Evolutionary conservation across 2,888 invertebrate species (phyloP).

Genomic region (Machimus atricapillus): DNA sequence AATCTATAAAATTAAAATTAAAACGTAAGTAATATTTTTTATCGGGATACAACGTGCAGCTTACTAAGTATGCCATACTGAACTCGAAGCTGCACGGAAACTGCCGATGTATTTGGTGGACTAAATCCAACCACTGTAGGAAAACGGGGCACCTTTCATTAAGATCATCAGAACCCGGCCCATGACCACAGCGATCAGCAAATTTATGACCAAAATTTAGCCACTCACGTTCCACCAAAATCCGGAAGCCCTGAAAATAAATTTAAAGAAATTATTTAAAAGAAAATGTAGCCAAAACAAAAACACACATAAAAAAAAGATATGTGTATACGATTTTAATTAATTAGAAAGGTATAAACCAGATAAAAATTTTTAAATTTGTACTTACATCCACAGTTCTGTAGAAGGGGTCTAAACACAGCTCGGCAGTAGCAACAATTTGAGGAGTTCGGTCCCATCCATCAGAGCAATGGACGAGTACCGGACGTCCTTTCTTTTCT

Average conservation of each 20-base stretch:
- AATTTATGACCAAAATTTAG: constrained; percentile 98
- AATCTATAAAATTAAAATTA: constrained; percentile 68
- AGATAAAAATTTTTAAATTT: not conserved
- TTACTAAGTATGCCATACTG: constrained; percentile 89
- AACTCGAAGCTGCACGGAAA: constrained; percentile 96
- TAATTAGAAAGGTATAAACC: not conserved
- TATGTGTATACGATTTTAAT: not conserved
- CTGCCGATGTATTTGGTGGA: constrained; percentile 88
- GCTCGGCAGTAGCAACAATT: constrained; percentile 90
- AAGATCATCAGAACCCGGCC: constrained; percentile 81
- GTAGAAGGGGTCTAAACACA: constrained; percentile 93
- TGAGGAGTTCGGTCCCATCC: constrained; percentile 99
- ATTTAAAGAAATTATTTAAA: too few relatives aligned
- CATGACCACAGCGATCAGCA: constrained; percentile 90
- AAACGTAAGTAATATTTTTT: not conserved
- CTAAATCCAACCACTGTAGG: constrained; percentile 96
- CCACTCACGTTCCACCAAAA: constrained; percentile 96
- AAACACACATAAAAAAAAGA: not conserved
- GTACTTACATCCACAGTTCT: constrained; percentile 81
- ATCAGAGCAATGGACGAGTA: constrained; percentile 97
- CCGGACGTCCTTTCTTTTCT: constrained; percentile 83
- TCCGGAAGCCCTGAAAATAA: constrained; percentile 81
- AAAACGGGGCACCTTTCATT: constrained; percentile 98
- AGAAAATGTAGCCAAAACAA: too few relatives aligned
- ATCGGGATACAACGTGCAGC: not conserved